Evolutionary conservation across 2,888 invertebrate species (phyloP).

Genomic region (Pammene aurita): DNA sequence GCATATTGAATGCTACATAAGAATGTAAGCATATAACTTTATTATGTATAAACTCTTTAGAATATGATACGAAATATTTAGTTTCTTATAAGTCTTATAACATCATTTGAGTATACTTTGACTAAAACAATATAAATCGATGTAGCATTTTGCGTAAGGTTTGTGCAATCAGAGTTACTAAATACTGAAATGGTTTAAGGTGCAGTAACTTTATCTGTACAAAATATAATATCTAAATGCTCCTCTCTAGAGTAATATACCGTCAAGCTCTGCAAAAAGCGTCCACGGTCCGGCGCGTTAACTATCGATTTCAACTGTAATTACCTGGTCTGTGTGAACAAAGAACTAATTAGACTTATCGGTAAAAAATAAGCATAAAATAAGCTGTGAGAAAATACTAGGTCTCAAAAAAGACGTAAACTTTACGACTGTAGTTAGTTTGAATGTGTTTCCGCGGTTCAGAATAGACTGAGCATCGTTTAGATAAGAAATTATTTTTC

Average conservation of each 20-base stretch:
- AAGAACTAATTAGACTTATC: conserved; percentile 33
- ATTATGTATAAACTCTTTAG: too few species aligned
- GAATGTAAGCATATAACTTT: too few species aligned
- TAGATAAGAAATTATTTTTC: conserved; percentile 6
- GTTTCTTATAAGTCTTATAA: too few species aligned
- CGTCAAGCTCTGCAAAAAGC: conserved; percentile 54
- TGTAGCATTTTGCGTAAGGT: too few species aligned
- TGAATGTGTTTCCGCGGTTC: conserved; percentile 21
- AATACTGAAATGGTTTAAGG: too few species aligned
- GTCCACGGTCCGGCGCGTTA: conserved; percentile 62
- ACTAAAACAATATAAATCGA: too few species aligned
- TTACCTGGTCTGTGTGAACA: conserved; percentile 39
- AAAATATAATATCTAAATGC: conserved; percentile 19
- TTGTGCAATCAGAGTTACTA: too few species aligned
- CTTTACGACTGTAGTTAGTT: conserved; percentile 22
- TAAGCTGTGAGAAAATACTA: conserved; percentile 26
- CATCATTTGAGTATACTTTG: too few species aligned
- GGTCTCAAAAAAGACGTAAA: conserved; percentile 25
- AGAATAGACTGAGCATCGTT: conserved; percentile 5
- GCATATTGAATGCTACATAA: too few species aligned
- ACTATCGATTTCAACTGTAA: conserved; percentile 70
- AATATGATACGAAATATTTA: too few species aligned
- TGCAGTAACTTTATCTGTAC: too few species aligned
- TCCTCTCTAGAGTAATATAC: conserved; percentile 16
- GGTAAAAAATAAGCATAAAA: conserved; percentile 27